phyloP scores from a whole-genome alignment of 2,888 invertebrate genomes.

The Sarcophaga caerulescens region DNA sequence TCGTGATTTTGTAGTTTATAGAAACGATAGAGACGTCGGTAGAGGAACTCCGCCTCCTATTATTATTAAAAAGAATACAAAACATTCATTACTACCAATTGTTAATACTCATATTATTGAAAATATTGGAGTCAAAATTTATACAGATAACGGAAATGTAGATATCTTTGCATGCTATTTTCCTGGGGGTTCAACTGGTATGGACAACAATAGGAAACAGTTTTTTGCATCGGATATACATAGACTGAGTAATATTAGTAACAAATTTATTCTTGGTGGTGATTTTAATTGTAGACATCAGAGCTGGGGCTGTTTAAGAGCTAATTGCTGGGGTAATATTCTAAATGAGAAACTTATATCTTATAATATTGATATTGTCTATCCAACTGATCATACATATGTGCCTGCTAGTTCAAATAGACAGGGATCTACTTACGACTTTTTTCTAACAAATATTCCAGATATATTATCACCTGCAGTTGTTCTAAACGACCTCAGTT shows the following conservation, averaged over 20 bases:
- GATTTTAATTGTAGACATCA: slow-evolving; percentile 2
- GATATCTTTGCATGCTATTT: slow-evolving; percentile 37
- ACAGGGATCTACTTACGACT: not conserved
- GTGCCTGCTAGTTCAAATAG: slow-evolving; percentile 11
- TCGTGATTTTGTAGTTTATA: slow-evolving; percentile 16
- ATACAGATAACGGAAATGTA: not conserved
- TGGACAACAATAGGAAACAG: not conserved
- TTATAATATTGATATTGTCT: not conserved
- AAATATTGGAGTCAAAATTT: slow-evolving; percentile 29
- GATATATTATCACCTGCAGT: not conserved
- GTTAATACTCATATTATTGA: slow-evolving; percentile 23
- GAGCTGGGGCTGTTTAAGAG: slow-evolving; percentile 29
- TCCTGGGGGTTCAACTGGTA: not conserved
- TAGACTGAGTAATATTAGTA: not conserved
- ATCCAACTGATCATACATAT: slow-evolving; percentile 7
- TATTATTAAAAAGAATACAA: slow-evolving; percentile 14
- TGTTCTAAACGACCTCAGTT: not conserved
- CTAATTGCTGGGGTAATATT: slow-evolving; percentile 31
- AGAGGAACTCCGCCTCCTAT: slow-evolving; percentile 25
- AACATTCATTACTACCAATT: slow-evolving; percentile 17
- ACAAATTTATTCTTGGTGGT: slow-evolving; percentile 10
- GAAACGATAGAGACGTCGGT: not conserved
- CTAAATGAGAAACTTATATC: slow-evolving; percentile 16
- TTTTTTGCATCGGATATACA: slow-evolving; percentile 11
- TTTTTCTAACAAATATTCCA: slow-evolving; percentile 21